Conservation (phyloP, 2,797 vertebrate species). For the Enteromius treurensis region DNA sequence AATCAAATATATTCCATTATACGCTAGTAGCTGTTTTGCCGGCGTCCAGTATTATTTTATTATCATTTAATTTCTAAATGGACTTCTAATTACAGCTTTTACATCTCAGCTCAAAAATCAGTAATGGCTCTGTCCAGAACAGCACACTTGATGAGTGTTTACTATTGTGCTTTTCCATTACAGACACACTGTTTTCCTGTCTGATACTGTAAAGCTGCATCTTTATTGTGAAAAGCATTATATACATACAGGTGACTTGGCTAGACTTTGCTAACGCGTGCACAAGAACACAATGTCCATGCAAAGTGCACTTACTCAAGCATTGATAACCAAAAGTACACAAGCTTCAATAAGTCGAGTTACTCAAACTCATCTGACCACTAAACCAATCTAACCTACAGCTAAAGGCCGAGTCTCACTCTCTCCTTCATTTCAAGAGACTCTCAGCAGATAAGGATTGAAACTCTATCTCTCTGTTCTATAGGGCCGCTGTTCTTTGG, state of each 20-base stretch:
- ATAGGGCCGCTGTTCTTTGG: conserved; percentile 16
- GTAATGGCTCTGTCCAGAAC: neutral
- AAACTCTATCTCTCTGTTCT: conserved; percentile 42
- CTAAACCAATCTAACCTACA: conserved; percentile 18
- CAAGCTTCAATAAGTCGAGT: neutral
- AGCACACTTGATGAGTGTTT: neutral
- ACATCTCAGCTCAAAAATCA: neutral
- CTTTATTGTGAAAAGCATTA: neutral
- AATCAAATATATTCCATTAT: neutral
- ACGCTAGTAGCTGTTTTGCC: neutral
- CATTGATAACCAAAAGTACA: neutral
- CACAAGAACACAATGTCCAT: neutral
- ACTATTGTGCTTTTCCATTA: no score
- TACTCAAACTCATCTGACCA: conserved; percentile 18
- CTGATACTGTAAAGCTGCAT: no score
- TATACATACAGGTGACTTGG: no score
- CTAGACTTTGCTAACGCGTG: neutral
- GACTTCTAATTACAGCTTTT: neutral
- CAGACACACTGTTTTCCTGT: no score
- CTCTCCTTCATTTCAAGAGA: conserved; percentile 9
- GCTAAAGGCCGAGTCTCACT: neutral
- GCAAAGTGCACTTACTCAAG: neutral
- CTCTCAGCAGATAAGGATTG: conserved; percentile 22
- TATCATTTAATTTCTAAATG: neutral
- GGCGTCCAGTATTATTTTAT: neutral